phyloP scores from a whole-genome alignment of 2,113 vertebrate genomes.

The Ctenodactylus gundi region DNA sequence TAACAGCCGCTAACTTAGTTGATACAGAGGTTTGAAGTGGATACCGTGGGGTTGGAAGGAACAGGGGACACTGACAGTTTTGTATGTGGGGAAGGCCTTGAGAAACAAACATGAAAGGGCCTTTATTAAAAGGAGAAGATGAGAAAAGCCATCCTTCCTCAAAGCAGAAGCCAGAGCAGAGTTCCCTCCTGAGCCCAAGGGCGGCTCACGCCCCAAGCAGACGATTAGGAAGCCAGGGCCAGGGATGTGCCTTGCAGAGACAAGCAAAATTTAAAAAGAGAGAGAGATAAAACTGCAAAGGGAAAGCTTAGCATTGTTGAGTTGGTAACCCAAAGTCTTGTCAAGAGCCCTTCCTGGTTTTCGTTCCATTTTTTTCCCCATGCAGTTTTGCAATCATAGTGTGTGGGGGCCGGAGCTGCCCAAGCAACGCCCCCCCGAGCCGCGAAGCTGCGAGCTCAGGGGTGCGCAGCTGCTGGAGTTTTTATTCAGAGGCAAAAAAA shows the following conservation, averaged over 20 bases:
- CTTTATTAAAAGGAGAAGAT: constrained; percentile 52
- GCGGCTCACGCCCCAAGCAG: neutral
- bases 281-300: constrained; percentile 15
- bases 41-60: constrained; percentile 6
- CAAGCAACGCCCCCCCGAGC: neutral
- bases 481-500: neutral
- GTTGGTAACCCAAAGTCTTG: neutral
- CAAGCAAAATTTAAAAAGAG: neutral
- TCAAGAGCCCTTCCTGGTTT: constrained; percentile 28
- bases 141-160: neutral
- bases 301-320: neutral
- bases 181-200: neutral
- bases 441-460: neutral
- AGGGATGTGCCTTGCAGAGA: constrained; percentile 32
- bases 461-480: neutral
- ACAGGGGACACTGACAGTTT: constrained; percentile 39
- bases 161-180: constrained; percentile 29
- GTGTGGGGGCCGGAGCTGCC: neutral
- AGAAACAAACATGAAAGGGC: constrained; percentile 47
- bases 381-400: neutral
- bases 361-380: neutral
- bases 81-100: constrained; percentile 39
- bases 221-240: neutral
- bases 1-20: neutral
- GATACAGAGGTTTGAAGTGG: constrained; percentile 51